Conservation (phyloP, 30 jellyfish, hydroid and myxozoan genomes). For the Chrysaora quinquecirrha region DNA sequence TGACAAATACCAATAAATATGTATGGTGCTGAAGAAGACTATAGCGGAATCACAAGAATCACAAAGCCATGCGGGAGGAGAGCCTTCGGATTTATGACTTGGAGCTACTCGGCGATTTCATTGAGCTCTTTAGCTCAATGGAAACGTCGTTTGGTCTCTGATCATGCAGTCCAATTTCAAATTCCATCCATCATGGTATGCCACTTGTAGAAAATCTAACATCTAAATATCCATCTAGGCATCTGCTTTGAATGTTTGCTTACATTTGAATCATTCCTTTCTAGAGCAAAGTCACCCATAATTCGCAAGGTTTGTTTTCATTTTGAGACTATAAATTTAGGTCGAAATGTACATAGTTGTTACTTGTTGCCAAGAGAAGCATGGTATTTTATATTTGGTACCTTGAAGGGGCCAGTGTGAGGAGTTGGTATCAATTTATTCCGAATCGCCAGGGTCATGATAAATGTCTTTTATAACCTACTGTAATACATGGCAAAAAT, state of each 20-base stretch:
- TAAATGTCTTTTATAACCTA: background rate
- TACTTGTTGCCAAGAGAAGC: too few relatives aligned
- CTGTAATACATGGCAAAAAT: background rate
- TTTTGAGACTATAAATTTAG: too few relatives aligned
- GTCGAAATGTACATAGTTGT: too few relatives aligned
- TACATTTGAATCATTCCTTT: background rate
- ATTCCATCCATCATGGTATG: background rate
- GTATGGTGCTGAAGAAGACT: too few relatives aligned
- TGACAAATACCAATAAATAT: too few relatives aligned
- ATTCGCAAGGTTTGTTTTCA: constrained; percentile 36
- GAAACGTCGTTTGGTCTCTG: too few relatives aligned
- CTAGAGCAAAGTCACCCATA: constrained; percentile 45
- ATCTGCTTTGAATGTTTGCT: background rate
- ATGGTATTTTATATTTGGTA: background rate
- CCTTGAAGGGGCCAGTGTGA: background rate
- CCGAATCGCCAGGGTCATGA: background rate
- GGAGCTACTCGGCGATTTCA: too few relatives aligned
- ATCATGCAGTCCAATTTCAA: too few relatives aligned
- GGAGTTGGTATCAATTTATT: background rate
- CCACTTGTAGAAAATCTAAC: background rate
- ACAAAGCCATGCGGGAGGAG: too few relatives aligned
- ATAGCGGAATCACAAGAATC: too few relatives aligned
- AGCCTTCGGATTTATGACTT: too few relatives aligned
- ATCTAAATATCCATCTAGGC: background rate
- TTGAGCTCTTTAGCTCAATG: too few relatives aligned